phyloP scores from a whole-genome alignment of 2,797 vertebrate genomes.

The Syngnathus rostellatus region DNA sequence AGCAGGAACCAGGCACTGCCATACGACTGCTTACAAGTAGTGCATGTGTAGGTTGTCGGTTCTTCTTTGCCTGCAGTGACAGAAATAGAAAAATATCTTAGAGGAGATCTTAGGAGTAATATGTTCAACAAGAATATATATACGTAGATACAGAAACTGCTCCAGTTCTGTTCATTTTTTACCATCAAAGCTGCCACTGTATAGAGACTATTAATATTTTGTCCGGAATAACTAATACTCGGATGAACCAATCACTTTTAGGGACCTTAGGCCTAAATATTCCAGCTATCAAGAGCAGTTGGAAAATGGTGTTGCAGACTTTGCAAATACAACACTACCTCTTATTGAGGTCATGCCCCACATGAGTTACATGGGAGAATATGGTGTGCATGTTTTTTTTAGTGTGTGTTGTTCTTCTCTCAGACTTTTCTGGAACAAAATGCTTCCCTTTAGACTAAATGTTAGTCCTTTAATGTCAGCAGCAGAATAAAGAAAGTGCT shows the following conservation, averaged over 20 bases:
- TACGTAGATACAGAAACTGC: background rate
- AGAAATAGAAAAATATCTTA: constrained; percentile 17
- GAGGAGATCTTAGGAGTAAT: background rate
- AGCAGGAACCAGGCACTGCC: constrained; percentile 99
- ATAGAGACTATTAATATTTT: constrained; percentile 1
- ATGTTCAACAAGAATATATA: background rate
- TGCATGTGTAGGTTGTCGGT: constrained; percentile 99
- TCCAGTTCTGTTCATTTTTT: constrained; percentile 7
- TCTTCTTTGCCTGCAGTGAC: constrained; percentile 93
- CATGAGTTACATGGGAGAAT: constrained; percentile 62
- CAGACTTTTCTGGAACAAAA: constrained; percentile 60
- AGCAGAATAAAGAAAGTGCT: constrained; percentile 64
- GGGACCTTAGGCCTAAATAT: constrained; percentile 45
- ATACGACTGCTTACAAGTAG: constrained; percentile 98
- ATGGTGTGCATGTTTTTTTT: constrained; percentile 29
- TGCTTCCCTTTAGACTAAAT: constrained; percentile 55
- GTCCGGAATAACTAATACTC: constrained; percentile 11
- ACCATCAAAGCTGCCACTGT: constrained; percentile 4
- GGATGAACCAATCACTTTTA: constrained; percentile 31
- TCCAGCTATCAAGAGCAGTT: constrained; percentile 46
- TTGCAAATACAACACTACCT: constrained; percentile 53
- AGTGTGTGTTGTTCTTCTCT: constrained; percentile 40
- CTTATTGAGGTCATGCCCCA: constrained; percentile 65
- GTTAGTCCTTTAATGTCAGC: constrained; percentile 60
- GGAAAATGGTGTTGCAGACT: constrained; percentile 51